Evolutionary conservation across 2,113 vertebrate species (phyloP).

Genomic region (Vulpes vulpes): DNA sequence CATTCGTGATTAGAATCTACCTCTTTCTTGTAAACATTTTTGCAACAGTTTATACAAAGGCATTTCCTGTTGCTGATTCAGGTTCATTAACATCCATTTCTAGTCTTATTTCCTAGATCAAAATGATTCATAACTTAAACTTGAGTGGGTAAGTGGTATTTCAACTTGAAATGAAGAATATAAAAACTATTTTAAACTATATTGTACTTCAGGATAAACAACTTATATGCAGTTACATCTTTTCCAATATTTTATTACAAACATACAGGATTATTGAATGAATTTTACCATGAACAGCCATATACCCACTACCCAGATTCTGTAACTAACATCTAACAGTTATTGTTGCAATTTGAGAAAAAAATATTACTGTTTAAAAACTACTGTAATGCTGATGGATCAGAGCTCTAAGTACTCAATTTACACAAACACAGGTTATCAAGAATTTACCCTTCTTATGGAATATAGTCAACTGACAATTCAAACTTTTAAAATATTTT

Average conservation of each 20-base stretch:
- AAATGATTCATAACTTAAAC: conserved; percentile 40
- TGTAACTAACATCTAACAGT: background rate
- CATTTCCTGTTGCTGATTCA: conserved; percentile 59
- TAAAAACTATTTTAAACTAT: conserved; percentile 7
- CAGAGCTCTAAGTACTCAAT: background rate
- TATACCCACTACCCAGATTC: background rate
- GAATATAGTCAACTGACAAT: background rate
- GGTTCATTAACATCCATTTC: conserved; percentile 24
- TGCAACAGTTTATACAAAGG: background rate
- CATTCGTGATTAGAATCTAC: background rate
- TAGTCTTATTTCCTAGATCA: conserved; percentile 41
- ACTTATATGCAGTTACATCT: background rate
- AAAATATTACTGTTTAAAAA: background rate
- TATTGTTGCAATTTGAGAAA: background rate
- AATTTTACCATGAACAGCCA: background rate
- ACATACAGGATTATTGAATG: background rate
- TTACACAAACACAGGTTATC: background rate
- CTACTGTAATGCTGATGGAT: background rate
- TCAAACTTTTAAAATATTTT: background rate
- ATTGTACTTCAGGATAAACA: conserved; percentile 11
- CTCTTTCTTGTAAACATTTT: conserved; percentile 44
- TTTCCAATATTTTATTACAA: conserved; percentile 17
- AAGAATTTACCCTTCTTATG: background rate
- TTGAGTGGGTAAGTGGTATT: conserved; percentile 23
- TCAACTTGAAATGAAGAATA: conserved; percentile 40